phyloP scores from a whole-genome alignment of 2,113 vertebrate genomes.

The Columba livia region DNA sequence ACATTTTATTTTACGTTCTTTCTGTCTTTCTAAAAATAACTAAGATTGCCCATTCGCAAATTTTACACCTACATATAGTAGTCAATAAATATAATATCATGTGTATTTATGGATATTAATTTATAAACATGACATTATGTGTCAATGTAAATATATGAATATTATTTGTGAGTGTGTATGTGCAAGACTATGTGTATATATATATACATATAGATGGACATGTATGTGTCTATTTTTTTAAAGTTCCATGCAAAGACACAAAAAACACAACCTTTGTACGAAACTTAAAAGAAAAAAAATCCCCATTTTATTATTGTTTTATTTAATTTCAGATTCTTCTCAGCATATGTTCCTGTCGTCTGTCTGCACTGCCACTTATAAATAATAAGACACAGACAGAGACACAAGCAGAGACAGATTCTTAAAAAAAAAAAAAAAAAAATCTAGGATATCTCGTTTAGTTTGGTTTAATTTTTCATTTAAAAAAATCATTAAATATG shows the following conservation, averaged over 20 bases:
- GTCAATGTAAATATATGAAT: background rate
- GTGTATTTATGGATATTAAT: background rate
- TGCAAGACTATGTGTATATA: background rate
- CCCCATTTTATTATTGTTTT: background rate
- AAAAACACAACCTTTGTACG: fast-evolving
- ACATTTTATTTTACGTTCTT: background rate
- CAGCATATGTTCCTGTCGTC: slow-evolving; percentile 13
- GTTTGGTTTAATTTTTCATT: slow-evolving; percentile 56
- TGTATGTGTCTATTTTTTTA: fast-evolving
- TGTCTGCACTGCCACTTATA: background rate
- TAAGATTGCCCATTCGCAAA: fast-evolving
- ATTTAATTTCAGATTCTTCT: background rate
- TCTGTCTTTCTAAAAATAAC: background rate
- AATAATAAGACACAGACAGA: background rate
- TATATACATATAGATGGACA: background rate
- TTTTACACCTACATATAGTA: background rate
- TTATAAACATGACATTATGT: background rate
- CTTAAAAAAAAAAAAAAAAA: background rate
- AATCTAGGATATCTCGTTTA: background rate
- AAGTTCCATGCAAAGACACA: background rate
- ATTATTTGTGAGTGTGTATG: background rate
- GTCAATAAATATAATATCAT: background rate
- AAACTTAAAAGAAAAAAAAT: background rate
- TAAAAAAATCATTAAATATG: slow-evolving; percentile 57
- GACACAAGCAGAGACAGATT: background rate